Evolutionary conservation across 2,113 vertebrate species (phyloP), one percentile per base, ranked within the genome.

Genomic region (Ginglymostoma cirratum): DNA sequence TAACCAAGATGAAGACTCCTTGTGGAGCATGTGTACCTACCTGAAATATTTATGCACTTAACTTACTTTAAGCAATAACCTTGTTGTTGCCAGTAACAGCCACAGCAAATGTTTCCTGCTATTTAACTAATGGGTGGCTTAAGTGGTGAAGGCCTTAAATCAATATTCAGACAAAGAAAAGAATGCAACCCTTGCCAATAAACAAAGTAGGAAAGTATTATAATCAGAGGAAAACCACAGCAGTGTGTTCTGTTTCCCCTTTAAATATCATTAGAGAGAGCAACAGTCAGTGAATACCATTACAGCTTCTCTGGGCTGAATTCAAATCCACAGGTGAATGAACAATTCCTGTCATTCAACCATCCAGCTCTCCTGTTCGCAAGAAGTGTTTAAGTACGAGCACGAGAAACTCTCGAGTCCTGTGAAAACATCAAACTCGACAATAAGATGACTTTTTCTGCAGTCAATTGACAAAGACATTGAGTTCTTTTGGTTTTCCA

Each of bases 241-340:
- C 65, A 70, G 38, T 66, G 38, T 38, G 66, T 70, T 48, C 17
- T 70, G 66, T 94, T 70, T n/a, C 42, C 7, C 14, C 72, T 94
- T 70, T 42, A 70, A 19, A 30, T 1, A 61, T 67, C 66, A 70
- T 42, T 42, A 23, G 66, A 48, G 66, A 94, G 67, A 65, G 55
- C 52, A 65, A n/a, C 87, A 92, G 27, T 61, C n/a, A 70, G n/a
- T 70, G 66, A 94, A 45, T 30, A 70, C 24, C 21, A 45, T 94
- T 27, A 23, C 93, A 94, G 38, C 67, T 72, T 76, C 66, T 70
- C 66, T 94, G 93, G 93, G 70, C 42, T 45, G 66, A 48, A 94
- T 94, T 45, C 93, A 94, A 48, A 94, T 30, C 93, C 93, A 94
- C 66, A 94, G 67, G 93, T 94, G 24, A 94, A 72, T 67, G 93